Evolutionary conservation across 2,888 invertebrate genomes (phyloP), one percentile per base, ranked within the genome.

Genomic region (Pomacea canaliculata): DNA sequence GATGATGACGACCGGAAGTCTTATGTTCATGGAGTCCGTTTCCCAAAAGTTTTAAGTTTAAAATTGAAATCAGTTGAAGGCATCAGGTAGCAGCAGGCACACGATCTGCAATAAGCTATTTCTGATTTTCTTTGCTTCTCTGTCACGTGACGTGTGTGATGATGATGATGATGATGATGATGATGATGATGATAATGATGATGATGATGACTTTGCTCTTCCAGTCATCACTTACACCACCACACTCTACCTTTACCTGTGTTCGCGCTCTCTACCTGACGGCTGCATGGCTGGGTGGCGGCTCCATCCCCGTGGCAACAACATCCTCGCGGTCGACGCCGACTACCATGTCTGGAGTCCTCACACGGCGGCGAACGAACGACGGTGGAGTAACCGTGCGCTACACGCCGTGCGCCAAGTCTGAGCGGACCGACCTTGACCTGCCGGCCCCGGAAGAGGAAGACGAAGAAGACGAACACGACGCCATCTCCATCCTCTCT

Each of bases 401-500:
- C 80, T 91, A 91, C 83, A 89, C 89, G 49, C 89, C 90, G n/a
- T 91, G 90, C 80, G 85, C 88, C 69, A 88, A 37, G 66, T 73
- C 71, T 92, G 92, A 85, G 92, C 92, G 68, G 92, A 92, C 68
- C 80, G 76, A 67, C 79, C 81, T 56, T 82, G 78, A 62, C 78
- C 76, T 66, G 62, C 51, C 49, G 37, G 71, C n/a, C 65, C 66
- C 59, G 49, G 69, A 66, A 62, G 67, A 73, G 71, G 67, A 66
- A 74, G 71, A 27, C 23, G 51, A 56, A 10, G 63, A 48, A 23
- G 65, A 48, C 12, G 63, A 23, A 13, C n/a, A 37, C n/a, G 46
- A 51, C 71, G 27, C 9, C 65, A 51, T 70, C 37, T 70, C 70
- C 59, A 70, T 70, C 59, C 70, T 70, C 27, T 23, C 10, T 9